phyloP scores from a whole-genome alignment of 1,140 invertebrate genomes.

The Neodiprion virginianus region DNA sequence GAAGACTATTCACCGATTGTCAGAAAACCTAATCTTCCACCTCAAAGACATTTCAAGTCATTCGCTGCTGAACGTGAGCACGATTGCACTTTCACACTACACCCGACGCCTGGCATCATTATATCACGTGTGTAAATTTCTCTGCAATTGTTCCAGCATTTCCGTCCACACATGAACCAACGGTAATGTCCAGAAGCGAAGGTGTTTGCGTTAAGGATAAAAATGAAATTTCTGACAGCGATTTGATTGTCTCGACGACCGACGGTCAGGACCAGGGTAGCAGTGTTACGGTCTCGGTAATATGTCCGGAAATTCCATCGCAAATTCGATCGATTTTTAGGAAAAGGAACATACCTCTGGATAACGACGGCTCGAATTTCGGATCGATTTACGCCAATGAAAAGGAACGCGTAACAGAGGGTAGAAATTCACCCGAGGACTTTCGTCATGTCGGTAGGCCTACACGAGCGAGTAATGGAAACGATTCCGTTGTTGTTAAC shows the following conservation, averaged over 20 bases:
- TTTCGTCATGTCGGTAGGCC: too few relatives aligned
- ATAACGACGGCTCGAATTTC: neutral
- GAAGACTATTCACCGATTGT: neutral
- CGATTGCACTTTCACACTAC: neutral
- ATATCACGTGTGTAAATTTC: too few relatives aligned
- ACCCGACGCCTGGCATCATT: too few relatives aligned
- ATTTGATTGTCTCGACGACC: conserved; percentile 30
- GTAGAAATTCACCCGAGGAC: too few relatives aligned
- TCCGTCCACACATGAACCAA: too few relatives aligned
- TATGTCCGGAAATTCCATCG: conserved; percentile 30
- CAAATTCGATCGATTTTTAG: neutral
- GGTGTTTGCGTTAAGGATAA: too few relatives aligned
- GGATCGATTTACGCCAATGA: neutral
- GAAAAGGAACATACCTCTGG: neutral
- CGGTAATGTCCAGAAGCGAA: too few relatives aligned
- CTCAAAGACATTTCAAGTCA: neutral
- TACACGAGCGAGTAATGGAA: too few relatives aligned
- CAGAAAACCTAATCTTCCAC: neutral
- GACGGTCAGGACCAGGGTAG: conserved; percentile 26
- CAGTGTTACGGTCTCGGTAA: conserved; percentile 37
- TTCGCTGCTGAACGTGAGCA: neutral
- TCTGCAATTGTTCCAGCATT: neutral
- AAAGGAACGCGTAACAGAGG: neutral
- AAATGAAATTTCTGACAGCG: neutral
- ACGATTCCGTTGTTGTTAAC: too few relatives aligned